Percentiles rank a stretch among this genome's conserved stretches.
Evolutionary conservation across 2,888 invertebrate species (phyloP).

Genomic region (Diogma glabrata): DNA sequence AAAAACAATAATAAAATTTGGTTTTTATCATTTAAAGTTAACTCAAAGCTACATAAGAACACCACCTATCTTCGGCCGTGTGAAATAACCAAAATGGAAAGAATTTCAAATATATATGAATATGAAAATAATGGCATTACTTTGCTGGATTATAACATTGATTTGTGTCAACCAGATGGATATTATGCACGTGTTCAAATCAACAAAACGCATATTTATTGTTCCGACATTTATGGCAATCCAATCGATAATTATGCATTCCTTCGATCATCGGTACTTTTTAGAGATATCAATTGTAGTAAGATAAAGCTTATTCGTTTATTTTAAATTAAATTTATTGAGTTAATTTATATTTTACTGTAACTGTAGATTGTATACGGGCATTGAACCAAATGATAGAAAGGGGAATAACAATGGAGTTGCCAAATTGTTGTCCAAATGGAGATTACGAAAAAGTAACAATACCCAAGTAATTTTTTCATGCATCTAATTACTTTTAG

Average conservation of each 20-base stretch:
- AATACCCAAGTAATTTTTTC: no score
- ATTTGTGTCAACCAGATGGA: conserved; percentile 42
- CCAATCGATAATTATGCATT: no score
- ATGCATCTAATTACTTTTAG: not conserved
- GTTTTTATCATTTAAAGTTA: no score
- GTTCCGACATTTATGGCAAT: conserved; percentile 44
- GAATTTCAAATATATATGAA: conserved; percentile 27
- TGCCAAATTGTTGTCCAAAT: conserved; percentile 47
- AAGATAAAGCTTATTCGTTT: no score
- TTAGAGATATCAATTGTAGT: no score
- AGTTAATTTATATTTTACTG: no score
- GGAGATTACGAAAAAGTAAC: conserved; percentile 45
- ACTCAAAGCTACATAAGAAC: conserved; percentile 29
- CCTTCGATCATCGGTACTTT: no score
- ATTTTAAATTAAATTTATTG: no score
- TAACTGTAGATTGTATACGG: conserved; percentile 47
- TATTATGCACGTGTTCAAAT: conserved; percentile 31
- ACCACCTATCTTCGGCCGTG: conserved; percentile 35
- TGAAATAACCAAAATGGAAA: conserved; percentile 29
- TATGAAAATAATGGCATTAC: conserved; percentile 28
- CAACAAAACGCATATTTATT: conserved; percentile 41
- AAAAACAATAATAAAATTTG: no score
- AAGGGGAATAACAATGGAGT: conserved; percentile 30
- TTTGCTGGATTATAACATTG: conserved; percentile 29
- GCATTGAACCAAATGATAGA: conserved; percentile 38